A percentile compares a stretch with the other conserved stretches of the same genome.
These are phyloP conservation scores for Leptodactylus fallax DNA, from an alignment of 2,797 vertebrate genomes.

Conservation along the genomic window DNA sequence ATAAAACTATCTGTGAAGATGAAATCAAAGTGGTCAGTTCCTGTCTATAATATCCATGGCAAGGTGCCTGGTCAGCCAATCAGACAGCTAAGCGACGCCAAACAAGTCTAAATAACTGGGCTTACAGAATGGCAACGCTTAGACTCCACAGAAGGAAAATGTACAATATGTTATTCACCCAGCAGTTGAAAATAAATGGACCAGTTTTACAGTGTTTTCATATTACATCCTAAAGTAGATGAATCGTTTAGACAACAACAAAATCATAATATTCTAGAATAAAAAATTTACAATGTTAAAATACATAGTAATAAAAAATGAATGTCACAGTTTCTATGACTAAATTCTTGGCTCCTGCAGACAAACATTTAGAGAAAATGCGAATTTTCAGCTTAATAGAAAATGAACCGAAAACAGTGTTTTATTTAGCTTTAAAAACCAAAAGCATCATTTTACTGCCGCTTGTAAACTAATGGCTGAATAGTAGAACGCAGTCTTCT, in stretches of 20 bases:
- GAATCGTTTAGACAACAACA: slow-evolving; percentile 52
- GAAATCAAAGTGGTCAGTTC: slow-evolving; percentile 31
- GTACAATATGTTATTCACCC: slow-evolving; percentile 41
- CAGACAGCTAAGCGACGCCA: slow-evolving; percentile 23
- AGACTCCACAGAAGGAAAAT: slow-evolving; percentile 42
- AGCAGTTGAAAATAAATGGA: slow-evolving; percentile 50
- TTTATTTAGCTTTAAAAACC: slow-evolving; percentile 30
- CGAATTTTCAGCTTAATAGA: not conserved
- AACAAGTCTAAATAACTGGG: slow-evolving; percentile 27
- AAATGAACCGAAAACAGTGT: slow-evolving; percentile 13
- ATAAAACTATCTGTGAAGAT: slow-evolving; percentile 5
- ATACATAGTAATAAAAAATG: slow-evolving; percentile 39
- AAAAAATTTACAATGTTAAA: slow-evolving; percentile 53
- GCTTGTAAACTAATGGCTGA: slow-evolving; percentile 3
- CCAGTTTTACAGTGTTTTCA: slow-evolving; percentile 53
- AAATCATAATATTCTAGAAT: slow-evolving; percentile 41
- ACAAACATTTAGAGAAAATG: not conserved
- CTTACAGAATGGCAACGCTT: slow-evolving; percentile 27
- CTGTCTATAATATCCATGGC: slow-evolving; percentile 44
- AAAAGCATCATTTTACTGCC: slow-evolving; percentile 2
- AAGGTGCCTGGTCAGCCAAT: slow-evolving; percentile 37
- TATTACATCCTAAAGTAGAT: slow-evolving; percentile 41
- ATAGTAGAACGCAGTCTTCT: not conserved
- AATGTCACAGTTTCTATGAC: slow-evolving; percentile 19
- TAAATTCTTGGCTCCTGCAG: slow-evolving; percentile 15